Base-by-base conservation (phyloP, 1,140 invertebrate genomes). In the Cylas formicarius region DNA sequence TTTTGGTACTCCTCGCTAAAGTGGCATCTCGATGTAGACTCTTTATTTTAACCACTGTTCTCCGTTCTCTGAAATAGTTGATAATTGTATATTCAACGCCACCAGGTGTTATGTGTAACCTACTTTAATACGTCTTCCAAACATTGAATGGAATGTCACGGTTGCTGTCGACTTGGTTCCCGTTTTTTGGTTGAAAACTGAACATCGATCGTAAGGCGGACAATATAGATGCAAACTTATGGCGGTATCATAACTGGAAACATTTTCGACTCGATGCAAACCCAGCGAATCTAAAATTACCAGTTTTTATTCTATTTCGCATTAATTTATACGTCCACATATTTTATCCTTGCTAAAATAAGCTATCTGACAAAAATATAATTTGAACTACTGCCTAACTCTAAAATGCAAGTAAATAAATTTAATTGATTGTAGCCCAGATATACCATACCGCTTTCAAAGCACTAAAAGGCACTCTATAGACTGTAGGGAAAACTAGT, bases 191-290 rank as follows among this genome's bases (percentile, higher is more conserved):
- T 99, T 93, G 66, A 98, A 99, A 2, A 90, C 80, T 1, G 80
- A 73, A 64, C 96, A 99, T 26, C 77, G 67, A 32, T 84, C 74
- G 65, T 93, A 99, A 1, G 96, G 93, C 0, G 96, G 96, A 54
- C 84, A 90, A 68, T 99, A 99, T 0, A 99, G 74, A 62, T 99
- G 96, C 10, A 99, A 71, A 6, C 90, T 94, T 0, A 97, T 84
- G 0, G 93, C 85, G 2, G 78, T 74, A 55, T 96, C 84, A 0
- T 82, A 75, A 58, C 94, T 82, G 17, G 88, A 94, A 1, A 84
- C 75, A 66, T 99, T 99, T 72, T 96, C 92, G 42, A 99, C 90
- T 2, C 95, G 77, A 68, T 99, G 95, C 4, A 99, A 72, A 1
- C 95, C 96, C 44, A 97, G 66, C 0, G 84, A 82, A 71, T 98